phyloP scores from a whole-genome alignment of 2,113 vertebrate species.

The Pluvianellus socialis region DNA sequence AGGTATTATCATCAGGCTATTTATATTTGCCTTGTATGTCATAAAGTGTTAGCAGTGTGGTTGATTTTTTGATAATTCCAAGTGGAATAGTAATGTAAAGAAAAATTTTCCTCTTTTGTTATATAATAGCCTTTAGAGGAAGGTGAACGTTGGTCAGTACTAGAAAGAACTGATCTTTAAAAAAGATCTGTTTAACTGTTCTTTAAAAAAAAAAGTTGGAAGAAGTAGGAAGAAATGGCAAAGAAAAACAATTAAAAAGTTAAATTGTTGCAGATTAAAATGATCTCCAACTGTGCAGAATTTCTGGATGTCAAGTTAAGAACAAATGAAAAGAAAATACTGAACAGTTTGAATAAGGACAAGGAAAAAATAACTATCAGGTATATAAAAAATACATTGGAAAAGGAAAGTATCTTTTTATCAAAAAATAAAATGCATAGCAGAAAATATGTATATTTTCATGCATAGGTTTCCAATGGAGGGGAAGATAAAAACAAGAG shows the following conservation, averaged over 20 bases:
- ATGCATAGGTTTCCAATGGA: constrained; percentile 89
- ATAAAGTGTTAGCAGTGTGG: not conserved
- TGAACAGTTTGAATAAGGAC: constrained; percentile 92
- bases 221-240: not conserved
- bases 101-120: not conserved
- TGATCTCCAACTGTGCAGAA: constrained; percentile 87
- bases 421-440: constrained; percentile 8
- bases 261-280: constrained; percentile 78
- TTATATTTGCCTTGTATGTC: not conserved
- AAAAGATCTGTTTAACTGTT: no score
- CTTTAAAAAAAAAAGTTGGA: not conserved
- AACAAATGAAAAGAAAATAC: constrained; percentile 87
- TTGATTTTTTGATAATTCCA: not conserved
- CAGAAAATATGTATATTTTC: constrained; percentile 31
- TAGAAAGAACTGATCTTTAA: not conserved
- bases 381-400: constrained; percentile 63
- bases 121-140: not conserved
- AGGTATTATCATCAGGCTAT: not conserved
- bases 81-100: not conserved
- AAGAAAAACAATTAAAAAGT: not conserved
- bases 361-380: constrained; percentile 90
- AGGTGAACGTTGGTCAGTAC: not conserved
- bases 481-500: constrained; percentile 93
- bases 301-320: constrained; percentile 90
- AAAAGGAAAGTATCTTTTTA: not conserved